phyloP scores from a whole-genome alignment of 2,797 vertebrate species.

The Sebastes trivittatus region DNA sequence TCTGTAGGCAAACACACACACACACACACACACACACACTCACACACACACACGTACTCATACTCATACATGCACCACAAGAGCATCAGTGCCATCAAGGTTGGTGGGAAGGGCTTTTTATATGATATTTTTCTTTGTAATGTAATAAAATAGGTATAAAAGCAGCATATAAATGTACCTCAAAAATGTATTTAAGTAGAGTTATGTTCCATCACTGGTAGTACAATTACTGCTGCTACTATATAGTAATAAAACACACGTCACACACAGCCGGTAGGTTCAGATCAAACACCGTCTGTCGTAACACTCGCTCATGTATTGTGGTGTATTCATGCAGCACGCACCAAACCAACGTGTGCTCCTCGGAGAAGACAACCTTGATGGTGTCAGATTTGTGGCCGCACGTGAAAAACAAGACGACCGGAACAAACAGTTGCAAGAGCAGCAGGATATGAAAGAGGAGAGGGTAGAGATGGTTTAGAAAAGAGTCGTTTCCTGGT shows the following conservation, averaged over 20 bases:
- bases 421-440: slow-evolving; percentile 1
- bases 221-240: neutral
- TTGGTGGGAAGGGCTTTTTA: neutral
- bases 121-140: neutral
- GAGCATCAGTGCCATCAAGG: neutral
- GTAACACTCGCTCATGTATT: neutral
- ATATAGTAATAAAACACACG: neutral
- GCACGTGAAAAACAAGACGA: slow-evolving; percentile 11
- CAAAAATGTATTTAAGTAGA: neutral
- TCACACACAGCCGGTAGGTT: neutral
- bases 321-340: neutral
- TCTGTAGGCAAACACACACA: slow-evolving; percentile 85
- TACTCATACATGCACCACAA: slow-evolving; percentile 28
- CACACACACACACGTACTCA: slow-evolving; percentile 16
- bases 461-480: slow-evolving; percentile 4
- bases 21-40: neutral
- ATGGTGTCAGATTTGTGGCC: neutral
- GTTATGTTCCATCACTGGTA: neutral
- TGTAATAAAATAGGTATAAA: neutral
- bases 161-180: neutral
- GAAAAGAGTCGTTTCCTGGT: slow-evolving; percentile 38
- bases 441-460: slow-evolving; percentile 41
- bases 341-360: neutral
- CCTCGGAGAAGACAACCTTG: neutral
- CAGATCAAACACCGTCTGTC: neutral